These are phyloP conservation scores for Cremastinae sp. DNA, from an alignment of 2,888 invertebrate species.

Conservation along the genomic window DNA sequence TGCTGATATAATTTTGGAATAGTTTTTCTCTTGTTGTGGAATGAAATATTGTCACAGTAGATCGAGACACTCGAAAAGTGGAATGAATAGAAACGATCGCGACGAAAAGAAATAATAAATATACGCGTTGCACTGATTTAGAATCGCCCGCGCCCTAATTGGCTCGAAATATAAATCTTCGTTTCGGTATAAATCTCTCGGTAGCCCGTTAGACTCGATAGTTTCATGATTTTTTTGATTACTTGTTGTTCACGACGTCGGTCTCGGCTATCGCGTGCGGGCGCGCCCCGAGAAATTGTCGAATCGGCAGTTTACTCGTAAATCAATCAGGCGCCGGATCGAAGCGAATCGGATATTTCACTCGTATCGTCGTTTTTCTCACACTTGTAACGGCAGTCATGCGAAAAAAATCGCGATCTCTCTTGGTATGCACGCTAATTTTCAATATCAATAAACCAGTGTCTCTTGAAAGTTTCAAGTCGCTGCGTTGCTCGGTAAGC, in stretches of 20 bases:
- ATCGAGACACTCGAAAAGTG: not conserved
- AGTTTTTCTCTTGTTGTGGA: too few relatives aligned
- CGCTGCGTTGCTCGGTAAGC: constrained; percentile 3
- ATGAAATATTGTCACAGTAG: too few relatives aligned
- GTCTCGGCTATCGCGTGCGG: not conserved
- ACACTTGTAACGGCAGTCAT: too few relatives aligned
- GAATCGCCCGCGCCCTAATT: constrained; percentile 64
- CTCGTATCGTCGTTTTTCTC: too few relatives aligned
- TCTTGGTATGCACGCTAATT: too few relatives aligned
- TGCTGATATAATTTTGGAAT: too few relatives aligned
- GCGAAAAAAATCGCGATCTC: too few relatives aligned
- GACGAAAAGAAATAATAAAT: constrained; percentile 61
- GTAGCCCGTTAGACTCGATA: constrained; percentile 32
- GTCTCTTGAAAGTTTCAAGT: not conserved
- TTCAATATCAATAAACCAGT: not conserved
- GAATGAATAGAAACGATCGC: not conserved
- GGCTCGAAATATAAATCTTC: constrained; percentile 64
- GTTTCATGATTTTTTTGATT: constrained; percentile 6
- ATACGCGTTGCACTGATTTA: constrained; percentile 65
- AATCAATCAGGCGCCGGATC: too few relatives aligned
- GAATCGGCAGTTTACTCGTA: too few relatives aligned
- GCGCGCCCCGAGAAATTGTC: not conserved
- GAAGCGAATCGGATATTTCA: too few relatives aligned
- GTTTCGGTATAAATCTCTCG: constrained; percentile 46
- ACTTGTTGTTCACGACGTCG: not conserved